phyloP scores from a whole-genome alignment of 2,888 invertebrate genomes.

The Meghimatium bilineatum region DNA sequence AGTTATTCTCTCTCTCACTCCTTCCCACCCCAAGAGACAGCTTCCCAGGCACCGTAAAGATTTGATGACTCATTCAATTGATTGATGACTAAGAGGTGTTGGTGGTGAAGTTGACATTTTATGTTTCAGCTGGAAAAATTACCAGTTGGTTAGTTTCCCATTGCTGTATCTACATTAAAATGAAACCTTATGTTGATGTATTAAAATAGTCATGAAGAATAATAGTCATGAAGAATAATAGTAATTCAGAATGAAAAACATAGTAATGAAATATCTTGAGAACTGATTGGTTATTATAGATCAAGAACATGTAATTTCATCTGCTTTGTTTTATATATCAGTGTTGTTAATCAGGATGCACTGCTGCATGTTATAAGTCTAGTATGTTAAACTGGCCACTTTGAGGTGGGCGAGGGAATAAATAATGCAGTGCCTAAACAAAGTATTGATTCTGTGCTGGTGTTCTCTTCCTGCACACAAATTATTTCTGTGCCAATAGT shows the following conservation, averaged over 20 bases:
- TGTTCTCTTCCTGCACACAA: neutral
- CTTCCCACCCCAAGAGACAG: neutral
- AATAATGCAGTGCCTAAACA: neutral
- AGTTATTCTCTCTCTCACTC: neutral
- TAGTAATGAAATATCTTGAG: neutral
- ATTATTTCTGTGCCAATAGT: neutral
- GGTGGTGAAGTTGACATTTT: neutral
- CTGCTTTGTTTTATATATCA: neutral
- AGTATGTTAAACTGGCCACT: neutral
- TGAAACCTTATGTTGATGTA: too few species aligned
- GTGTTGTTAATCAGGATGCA: neutral
- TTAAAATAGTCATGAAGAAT: too few species aligned
- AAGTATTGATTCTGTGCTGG: constrained; percentile 31
- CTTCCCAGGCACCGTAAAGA: neutral
- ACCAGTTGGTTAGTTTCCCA: too few species aligned
- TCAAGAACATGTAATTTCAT: neutral
- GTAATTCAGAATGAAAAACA: too few species aligned
- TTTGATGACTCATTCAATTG: constrained; percentile 18
- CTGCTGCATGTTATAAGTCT: neutral
- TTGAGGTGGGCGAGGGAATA: neutral
- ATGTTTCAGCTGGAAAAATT: neutral
- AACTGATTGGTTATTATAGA: neutral
- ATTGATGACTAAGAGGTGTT: constrained; percentile 20
- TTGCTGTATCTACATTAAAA: too few species aligned
- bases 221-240: too few species aligned